Conservation (phyloP, 2,888 invertebrate genomes). For the Zeuzera pyrina region DNA sequence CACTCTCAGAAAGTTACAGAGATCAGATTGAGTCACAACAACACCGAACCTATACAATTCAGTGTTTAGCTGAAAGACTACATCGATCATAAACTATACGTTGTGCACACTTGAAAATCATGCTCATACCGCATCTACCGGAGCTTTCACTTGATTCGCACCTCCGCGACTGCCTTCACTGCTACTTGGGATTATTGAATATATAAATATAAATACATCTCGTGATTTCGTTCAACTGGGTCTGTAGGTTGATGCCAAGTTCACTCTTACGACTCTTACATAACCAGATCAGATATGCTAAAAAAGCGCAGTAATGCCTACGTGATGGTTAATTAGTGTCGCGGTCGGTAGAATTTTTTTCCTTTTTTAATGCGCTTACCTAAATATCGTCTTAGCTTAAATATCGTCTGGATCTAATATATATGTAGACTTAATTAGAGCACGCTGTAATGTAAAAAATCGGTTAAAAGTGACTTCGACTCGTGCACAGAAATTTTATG, state of each 20-base stretch:
- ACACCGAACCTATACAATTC: too few relatives aligned
- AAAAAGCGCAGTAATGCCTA: too few relatives aligned
- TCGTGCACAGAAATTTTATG: too few relatives aligned
- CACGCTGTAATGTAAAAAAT: too few relatives aligned
- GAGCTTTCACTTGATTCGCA: slow-evolving; percentile 27
- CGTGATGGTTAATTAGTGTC: not conserved
- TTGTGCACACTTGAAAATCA: too few relatives aligned
- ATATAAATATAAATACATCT: slow-evolving; percentile 26
- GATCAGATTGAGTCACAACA: too few relatives aligned
- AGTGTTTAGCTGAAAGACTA: too few relatives aligned
- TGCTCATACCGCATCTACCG: slow-evolving; percentile 33
- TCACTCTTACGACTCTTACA: slow-evolving; percentile 32
- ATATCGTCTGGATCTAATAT: too few relatives aligned
- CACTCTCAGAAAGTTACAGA: too few relatives aligned
- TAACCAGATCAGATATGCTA: slow-evolving; percentile 10
- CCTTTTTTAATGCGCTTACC: not conserved
- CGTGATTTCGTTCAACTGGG: slow-evolving; percentile 9
- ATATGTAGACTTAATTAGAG: too few relatives aligned
- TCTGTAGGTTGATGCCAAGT: slow-evolving; percentile 61
- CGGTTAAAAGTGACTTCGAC: too few relatives aligned
- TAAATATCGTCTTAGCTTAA: not conserved
- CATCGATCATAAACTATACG: too few relatives aligned
- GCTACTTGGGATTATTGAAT: slow-evolving; percentile 29
- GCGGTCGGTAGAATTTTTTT: not conserved
- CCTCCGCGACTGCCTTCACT: slow-evolving; percentile 8